phyloP scores from a whole-genome alignment of 2,113 vertebrate genomes.

The Lota lota region DNA sequence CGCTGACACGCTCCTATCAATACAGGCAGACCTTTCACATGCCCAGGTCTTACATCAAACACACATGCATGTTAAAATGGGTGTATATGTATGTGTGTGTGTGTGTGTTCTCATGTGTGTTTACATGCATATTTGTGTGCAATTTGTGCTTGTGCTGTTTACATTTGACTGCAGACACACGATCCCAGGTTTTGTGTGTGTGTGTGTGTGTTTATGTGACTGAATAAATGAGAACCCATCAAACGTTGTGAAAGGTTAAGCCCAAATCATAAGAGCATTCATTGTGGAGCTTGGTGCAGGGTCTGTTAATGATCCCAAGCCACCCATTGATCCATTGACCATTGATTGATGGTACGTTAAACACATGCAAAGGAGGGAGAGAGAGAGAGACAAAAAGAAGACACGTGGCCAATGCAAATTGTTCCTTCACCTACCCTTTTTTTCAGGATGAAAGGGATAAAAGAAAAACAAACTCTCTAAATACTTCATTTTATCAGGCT shows the following conservation, averaged over 20 bases:
- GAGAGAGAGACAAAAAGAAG: background rate
- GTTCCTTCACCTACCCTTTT: background rate
- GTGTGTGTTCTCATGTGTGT: background rate
- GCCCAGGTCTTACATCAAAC: constrained; percentile 2
- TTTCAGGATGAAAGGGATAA: too few species aligned
- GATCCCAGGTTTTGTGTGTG: background rate
- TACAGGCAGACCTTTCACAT: constrained; percentile 22
- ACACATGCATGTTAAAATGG: background rate
- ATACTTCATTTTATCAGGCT: background rate
- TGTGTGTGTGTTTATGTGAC: background rate
- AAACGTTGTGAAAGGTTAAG: constrained; percentile 29
- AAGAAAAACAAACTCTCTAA: too few species aligned
- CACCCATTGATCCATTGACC: constrained; percentile 41
- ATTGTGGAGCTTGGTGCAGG: constrained; percentile 3
- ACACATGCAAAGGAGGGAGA: constrained; percentile 8
- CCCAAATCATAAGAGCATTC: constrained; percentile 27
- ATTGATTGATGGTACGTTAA: constrained; percentile 42
- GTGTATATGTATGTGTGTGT: background rate
- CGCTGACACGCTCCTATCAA: constrained; percentile 31
- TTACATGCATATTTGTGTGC: background rate
- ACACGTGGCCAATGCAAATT: too few species aligned
- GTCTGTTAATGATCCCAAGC: constrained; percentile 28
- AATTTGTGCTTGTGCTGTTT: too few species aligned
- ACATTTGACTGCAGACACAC: too few species aligned
- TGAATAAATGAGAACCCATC: constrained; percentile 6